Evolutionary conservation across 2,797 vertebrate genomes (phyloP).

Genomic region (Nasua narica): DNA sequence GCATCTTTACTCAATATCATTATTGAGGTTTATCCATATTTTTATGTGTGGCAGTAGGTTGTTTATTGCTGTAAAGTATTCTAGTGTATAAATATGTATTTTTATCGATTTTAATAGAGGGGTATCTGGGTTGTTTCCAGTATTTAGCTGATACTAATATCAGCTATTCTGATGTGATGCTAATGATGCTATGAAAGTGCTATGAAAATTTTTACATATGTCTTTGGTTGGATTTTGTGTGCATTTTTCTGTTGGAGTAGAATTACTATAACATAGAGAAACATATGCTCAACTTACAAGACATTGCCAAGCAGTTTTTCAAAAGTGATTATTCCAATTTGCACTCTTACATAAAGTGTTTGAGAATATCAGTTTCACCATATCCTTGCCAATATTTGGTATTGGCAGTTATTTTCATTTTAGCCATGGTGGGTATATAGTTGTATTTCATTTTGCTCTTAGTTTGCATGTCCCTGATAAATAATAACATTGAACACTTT

Average conservation of each 20-base stretch:
- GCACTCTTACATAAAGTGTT: neutral
- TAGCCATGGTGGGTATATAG: neutral
- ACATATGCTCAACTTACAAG: neutral
- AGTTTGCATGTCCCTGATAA: neutral
- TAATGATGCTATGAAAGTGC: neutral
- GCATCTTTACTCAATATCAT: neutral
- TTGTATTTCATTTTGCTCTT: neutral
- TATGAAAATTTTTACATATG: neutral
- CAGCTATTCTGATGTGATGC: neutral
- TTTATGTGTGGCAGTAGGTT: neutral
- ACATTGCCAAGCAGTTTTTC: neutral
- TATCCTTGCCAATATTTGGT: neutral
- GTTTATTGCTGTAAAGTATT: neutral
- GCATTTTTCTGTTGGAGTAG: neutral
- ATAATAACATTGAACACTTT: neutral
- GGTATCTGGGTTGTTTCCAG: neutral
- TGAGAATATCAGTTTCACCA: neutral
- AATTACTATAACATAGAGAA: neutral
- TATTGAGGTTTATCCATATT: neutral
- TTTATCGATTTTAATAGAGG: neutral
- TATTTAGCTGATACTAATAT: neutral
- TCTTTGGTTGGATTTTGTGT: neutral
- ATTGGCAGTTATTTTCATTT: neutral
- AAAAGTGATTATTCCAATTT: constrained; percentile 25
- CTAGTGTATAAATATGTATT: neutral